These are phyloP conservation scores for Phenganax marumi DNA, from an alignment of 92 coral and sea anemone genomes.

Conservation along the genomic window DNA sequence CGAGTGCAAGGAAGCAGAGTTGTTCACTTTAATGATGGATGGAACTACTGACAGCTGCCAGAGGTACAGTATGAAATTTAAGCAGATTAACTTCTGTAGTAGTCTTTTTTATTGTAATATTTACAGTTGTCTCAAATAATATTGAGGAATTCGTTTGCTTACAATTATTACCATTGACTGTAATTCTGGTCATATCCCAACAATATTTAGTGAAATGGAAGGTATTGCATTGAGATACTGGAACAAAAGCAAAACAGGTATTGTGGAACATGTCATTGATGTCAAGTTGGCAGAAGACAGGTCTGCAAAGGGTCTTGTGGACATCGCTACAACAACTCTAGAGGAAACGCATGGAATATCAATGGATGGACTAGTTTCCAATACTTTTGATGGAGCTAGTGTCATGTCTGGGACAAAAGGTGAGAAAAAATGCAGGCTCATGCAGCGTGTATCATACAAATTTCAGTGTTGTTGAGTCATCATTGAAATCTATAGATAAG, in stretches of 20 bases:
- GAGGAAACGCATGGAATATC: conserved; percentile 16
- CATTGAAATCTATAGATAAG: background rate
- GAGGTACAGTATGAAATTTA: background rate
- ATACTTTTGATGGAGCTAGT: conserved; percentile 38
- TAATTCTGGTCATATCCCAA: background rate
- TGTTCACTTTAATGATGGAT: conserved; percentile 33
- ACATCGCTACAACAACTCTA: conserved; percentile 16
- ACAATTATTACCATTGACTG: background rate
- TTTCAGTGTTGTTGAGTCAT: background rate
- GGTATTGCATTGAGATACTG: conserved; percentile 31
- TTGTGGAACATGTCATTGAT: conserved; percentile 15
- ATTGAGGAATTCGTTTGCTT: background rate
- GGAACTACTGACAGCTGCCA: conserved; percentile 7
- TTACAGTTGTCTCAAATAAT: background rate
- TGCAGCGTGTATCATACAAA: background rate
- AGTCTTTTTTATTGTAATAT: background rate
- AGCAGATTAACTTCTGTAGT: background rate
- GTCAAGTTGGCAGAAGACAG: conserved; percentile 30
- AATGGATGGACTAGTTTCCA: conserved; percentile 31
- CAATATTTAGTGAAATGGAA: conserved; percentile 21
- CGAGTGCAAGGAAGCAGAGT: conserved; percentile 27
- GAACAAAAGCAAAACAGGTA: conserved; percentile 13
- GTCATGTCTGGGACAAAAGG: conserved; percentile 35
- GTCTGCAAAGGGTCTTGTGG: conserved; percentile 23
- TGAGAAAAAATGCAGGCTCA: no score